Base-by-base conservation (phyloP, 2,797 vertebrate species). In the Myripristis murdjan region DNA sequence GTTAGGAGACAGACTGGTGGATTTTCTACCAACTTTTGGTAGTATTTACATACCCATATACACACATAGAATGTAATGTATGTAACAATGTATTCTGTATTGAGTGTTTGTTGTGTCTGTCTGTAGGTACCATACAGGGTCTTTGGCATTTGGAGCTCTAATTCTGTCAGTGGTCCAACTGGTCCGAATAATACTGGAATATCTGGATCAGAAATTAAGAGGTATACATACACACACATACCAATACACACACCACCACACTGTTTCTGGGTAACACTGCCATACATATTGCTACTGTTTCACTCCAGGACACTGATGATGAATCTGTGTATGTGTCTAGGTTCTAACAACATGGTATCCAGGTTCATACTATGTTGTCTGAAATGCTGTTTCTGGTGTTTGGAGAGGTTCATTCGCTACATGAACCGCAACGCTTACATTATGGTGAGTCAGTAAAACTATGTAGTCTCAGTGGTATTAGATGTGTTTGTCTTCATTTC, bases 401-500 rank as follows among this genome's bases (percentile, higher is more conserved):
- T 97, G 90, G 97, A 98, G 82, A 95, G 92, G 75, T 89, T 96
- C 77, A 87, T 98, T 31, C 96, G 95, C 83, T 96, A 97, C 92
- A 93, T 98, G 90, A 98, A 97, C 94, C 94, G 92, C 86, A 97
- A 98, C 58, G 96, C 97, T 18, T 98, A 97, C 61, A 96, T 98
- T 78, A 97, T 98, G 97, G 97, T 97, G 91, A 89, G 96, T 87
- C 26, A n/a, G 20, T 3, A 18, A 15, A 12, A 33, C n/a, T 0
- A 1, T 20, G 10, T 0, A 10, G 14, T 24, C 41, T n/a, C 16
- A 33, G 12, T 10, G 15, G 6, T 28, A 31, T 10, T 0, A 10
- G n/a, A 24, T 41, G 3, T 23, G 2, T 43, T 6, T 23, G 12
- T 53, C 8, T 7, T 31, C 28, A 31, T 31, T 31, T 31, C 28